Conservation (phyloP, 2,888 invertebrate species). For the Tipula confusa region DNA sequence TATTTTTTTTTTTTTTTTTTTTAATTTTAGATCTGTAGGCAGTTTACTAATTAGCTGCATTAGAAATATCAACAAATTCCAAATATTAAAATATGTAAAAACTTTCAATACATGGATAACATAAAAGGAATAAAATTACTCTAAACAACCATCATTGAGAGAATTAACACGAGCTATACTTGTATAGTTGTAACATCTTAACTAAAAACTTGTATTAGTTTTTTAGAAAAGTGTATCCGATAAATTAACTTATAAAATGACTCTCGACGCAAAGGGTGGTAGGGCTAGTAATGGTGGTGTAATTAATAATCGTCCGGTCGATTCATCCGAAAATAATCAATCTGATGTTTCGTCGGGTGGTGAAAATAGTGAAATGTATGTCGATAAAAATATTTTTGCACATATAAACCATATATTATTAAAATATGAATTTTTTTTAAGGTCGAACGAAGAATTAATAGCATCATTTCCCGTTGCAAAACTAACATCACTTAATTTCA, state of each 20-base stretch:
- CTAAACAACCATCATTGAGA: background rate
- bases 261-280: slow-evolving; percentile 48
- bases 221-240: background rate
- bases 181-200: background rate
- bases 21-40: background rate
- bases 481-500: slow-evolving; percentile 85
- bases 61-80: background rate
- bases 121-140: slow-evolving; percentile 20
- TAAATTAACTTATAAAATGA: slow-evolving; percentile 40
- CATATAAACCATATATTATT: too few species aligned
- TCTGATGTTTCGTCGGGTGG: slow-evolving; percentile 38
- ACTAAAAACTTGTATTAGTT: slow-evolving; percentile 25
- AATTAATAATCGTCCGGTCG: slow-evolving; percentile 35
- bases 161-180: background rate
- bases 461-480: slow-evolving; percentile 76
- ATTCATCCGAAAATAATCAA: slow-evolving; percentile 37
- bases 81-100: background rate
- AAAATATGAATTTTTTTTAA: slow-evolving; percentile 39
- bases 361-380: slow-evolving; percentile 37
- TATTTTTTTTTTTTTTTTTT: too few species aligned
- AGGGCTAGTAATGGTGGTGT: slow-evolving; percentile 35
- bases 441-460: slow-evolving; percentile 48
- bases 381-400: background rate
- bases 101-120: background rate
- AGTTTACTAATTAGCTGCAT: background rate